phyloP scores from a whole-genome alignment of 1,140 invertebrate species.

The Scaptomyza pallida region DNA sequence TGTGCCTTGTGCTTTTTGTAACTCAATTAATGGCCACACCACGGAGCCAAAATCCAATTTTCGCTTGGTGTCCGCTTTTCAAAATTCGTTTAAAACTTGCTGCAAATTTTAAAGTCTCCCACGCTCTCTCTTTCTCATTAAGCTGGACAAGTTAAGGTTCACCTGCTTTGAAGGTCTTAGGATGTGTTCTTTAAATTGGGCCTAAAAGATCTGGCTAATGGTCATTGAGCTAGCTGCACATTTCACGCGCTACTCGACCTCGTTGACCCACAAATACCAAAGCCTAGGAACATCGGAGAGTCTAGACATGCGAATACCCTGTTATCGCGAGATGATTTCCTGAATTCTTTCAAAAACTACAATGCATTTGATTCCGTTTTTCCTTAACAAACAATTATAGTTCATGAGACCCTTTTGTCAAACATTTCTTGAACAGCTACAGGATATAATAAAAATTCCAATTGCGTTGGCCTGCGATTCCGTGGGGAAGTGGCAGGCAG shows the following conservation, averaged over 20 bases:
- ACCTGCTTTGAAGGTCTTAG: conserved; percentile 50
- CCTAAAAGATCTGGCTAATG: conserved; percentile 56
- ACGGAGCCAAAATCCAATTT: conserved; percentile 8
- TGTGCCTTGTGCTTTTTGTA: conserved; percentile 62
- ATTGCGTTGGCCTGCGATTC: conserved; percentile 23
- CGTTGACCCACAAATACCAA: conserved; percentile 53
- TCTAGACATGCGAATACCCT: not conserved
- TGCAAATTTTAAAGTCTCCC: not conserved
- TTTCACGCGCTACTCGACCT: conserved; percentile 28
- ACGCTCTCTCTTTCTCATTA: too few relatives aligned
- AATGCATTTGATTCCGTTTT: too few relatives aligned
- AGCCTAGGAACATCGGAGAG: conserved; percentile 10
- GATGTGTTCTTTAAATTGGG: conserved; percentile 41
- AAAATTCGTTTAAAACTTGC: conserved; percentile 71
- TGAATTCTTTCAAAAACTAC: too few relatives aligned
- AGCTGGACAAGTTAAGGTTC: conserved; percentile 37
- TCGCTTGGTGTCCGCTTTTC: conserved; percentile 48
- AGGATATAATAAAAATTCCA: conserved; percentile 34
- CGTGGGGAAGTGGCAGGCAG: too few relatives aligned
- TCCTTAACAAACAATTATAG: too few relatives aligned
- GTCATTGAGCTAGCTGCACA: conserved; percentile 47
- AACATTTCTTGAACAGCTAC: too few relatives aligned
- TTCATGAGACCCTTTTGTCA: too few relatives aligned
- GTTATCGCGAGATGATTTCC: too few relatives aligned
- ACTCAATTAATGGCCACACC: conserved; percentile 65